Evolutionary conservation across 2,113 vertebrate genomes (phyloP), one percentile per base, ranked within the genome.

Genomic region (Muntiacus muntjak): DNA sequence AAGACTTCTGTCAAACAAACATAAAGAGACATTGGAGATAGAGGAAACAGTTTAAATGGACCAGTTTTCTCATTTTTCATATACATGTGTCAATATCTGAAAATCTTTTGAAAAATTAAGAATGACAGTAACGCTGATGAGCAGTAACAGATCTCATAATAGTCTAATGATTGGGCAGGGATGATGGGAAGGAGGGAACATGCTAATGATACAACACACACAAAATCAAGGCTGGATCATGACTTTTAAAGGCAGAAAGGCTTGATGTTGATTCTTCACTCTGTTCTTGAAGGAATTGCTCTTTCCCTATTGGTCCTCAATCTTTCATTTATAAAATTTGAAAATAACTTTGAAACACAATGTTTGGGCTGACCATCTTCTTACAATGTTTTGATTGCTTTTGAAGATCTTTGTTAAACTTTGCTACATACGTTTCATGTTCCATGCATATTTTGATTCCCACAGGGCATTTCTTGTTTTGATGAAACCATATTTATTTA

Each of bases 1-100:
- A 96, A 64, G 96, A 96, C 3, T 78, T 95, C 15, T 88, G 82
- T 60, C 89, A 98, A 9, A 89, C 55, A 81, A 71, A 62, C 13
- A 83, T 36, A 33, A 94, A 50, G 60, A 74, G 60, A 62, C 52
- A 33, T 13, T 4, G 25, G 55, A 74, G 3, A 71, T 67, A 13
- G 19, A 28, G 93, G 40, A 58, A 91, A 47, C 89, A 28, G 28
- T 78, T 43, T 60, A 93, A 74, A 4, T 47, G 8, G 2, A 50
- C 5, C 45, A 36, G 1, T 60, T n/a, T 91, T 85, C 26, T 92
- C 21, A 52, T 89, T 13, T 92, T 96, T 88, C 14, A 36, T 43
- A 71, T 13, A 40, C 54, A 47, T 86, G 36, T 89, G 16, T 55
- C n/a, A 92, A 50, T 81, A 58, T n/a, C 82, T 4, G 7, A 82